Base-by-base conservation (phyloP, 2,888 invertebrate genomes). In the Corbicula japonica region DNA sequence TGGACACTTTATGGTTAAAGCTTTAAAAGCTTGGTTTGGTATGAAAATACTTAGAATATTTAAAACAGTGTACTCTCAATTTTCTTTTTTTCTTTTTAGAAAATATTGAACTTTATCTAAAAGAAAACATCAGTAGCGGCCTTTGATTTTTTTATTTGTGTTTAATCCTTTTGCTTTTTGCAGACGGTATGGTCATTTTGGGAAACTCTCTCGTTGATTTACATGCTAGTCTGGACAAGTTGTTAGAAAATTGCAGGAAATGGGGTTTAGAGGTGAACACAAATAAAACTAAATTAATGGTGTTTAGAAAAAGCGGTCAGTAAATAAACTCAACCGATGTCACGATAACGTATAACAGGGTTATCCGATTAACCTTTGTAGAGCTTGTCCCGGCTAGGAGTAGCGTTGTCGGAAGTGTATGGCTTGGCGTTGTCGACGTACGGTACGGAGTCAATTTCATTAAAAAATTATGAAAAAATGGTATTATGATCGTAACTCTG, bases 1-100 rank as follows among this genome's bases (percentile, higher is more conserved):
- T 50, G 28, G 35, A 66, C 26, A 48, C 32, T 1, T 23, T 69
- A 6, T 69, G 69, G 58, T 32, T 60, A 44, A 60, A 69, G 60
- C 23, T 69, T 30, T 46, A 60, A 32, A 41, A 69, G 32, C 10
- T 28, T 30, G 46, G 60, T 26, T 18, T 69, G 21, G 35, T 52
- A 35, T 48, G 69, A 21, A 69, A 69, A 30, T 30, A 34, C 23
- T 32, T 44, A 28, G 34, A 52, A 32, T 35, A 34, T 60, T 44
- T 46, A 35, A n/a, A 35, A 38, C 44, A 50, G 50, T 71, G 61
- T 71, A 71, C 61, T 18, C 71, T 62, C 6, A 34, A 50, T 28
- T 50, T 71, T 8, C 35, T 58, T 58, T 30, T 46, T 5, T 15
- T 62, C 10, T 62, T 62, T 28, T 10, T 63, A 10, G 63, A 63